Evolutionary conservation across 2,797 vertebrate species (phyloP).

Genomic region (Pterois miles): DNA sequence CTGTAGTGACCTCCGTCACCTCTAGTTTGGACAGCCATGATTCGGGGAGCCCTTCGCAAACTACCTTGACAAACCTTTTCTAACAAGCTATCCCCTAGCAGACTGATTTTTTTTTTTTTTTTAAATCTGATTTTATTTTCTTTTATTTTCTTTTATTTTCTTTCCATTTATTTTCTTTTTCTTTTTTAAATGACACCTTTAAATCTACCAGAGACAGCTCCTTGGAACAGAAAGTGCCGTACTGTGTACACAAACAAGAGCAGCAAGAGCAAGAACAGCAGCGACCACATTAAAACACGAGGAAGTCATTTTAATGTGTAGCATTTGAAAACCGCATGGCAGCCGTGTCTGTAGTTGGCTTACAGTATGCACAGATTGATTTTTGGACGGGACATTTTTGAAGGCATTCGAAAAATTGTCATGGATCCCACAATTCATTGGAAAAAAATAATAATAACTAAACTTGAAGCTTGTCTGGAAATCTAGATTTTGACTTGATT

Average conservation of each 20-base stretch:
- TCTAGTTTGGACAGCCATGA: conserved; percentile 99
- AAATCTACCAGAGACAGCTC: conserved; percentile 86
- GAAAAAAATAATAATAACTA: conserved; percentile 34
- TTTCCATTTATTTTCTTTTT: conserved; percentile 70
- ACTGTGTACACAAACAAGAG: conserved; percentile 74
- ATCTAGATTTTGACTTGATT: conserved; percentile 62
- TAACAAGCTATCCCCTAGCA: conserved; percentile 85
- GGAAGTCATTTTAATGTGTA: conserved; percentile 87
- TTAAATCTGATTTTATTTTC: conserved; percentile 56
- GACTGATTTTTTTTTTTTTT: conserved; percentile 72
- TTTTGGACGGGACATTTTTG: conserved; percentile 61
- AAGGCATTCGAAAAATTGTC: conserved; percentile 62
- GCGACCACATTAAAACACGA: conserved; percentile 71
- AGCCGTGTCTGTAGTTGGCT: conserved; percentile 83
- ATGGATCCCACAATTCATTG: conserved; percentile 51
- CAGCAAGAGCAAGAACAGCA: conserved; percentile 73
- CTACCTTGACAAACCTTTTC: conserved; percentile 99
- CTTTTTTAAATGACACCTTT: conserved; percentile 86
- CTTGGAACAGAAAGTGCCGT: conserved; percentile 86
- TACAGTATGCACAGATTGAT: conserved; percentile 62
- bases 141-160: conserved; percentile 57
- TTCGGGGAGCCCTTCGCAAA: conserved; percentile 98
- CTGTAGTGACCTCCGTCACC: conserved; percentile 98
- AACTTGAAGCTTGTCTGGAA: conserved; percentile 67
- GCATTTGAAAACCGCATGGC: conserved; percentile 90